phyloP scores from a whole-genome alignment of 1,140 invertebrate genomes.

The Copidosoma floridanum region DNA sequence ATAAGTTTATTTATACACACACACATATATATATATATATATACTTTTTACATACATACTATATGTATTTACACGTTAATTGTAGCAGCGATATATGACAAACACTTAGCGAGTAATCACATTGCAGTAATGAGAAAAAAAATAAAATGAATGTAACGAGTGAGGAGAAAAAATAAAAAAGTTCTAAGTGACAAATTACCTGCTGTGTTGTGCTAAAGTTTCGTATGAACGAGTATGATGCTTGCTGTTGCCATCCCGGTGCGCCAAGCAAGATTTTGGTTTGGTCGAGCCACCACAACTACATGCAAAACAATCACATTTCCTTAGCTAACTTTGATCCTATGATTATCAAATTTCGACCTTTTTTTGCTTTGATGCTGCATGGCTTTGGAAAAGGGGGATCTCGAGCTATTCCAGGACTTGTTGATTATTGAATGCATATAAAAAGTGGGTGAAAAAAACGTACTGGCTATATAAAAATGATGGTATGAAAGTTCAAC shows the following conservation, averaged over 20 bases:
- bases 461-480: slow-evolving; percentile 25
- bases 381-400: not conserved
- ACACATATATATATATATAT: too few species aligned
- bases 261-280: slow-evolving; percentile 76
- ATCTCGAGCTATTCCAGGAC: slow-evolving; percentile 14
- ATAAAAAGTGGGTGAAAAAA: slow-evolving; percentile 23
- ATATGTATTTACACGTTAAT: slow-evolving; percentile 20
- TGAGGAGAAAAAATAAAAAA: slow-evolving; percentile 13
- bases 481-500: slow-evolving; percentile 26
- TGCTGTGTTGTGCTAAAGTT: slow-evolving; percentile 57
- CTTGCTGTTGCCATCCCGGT: slow-evolving; percentile 61
- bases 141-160: slow-evolving; percentile 41
- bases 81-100: too few species aligned
- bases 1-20: too few species aligned
- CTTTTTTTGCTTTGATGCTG: slow-evolving; percentile 1
- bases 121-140: slow-evolving; percentile 28
- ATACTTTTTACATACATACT: too few species aligned
- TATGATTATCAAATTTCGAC: slow-evolving; percentile 20
- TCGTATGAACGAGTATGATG: slow-evolving; percentile 58
- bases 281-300: slow-evolving; percentile 68
- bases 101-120: too few species aligned
- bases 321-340: slow-evolving; percentile 39
- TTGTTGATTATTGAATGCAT: slow-evolving; percentile 18
- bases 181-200: slow-evolving; percentile 55
- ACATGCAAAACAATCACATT: slow-evolving; percentile 59